Evolutionary conservation across 2,797 vertebrate genomes (phyloP).

Genomic region (Sebastes matsubarae): DNA sequence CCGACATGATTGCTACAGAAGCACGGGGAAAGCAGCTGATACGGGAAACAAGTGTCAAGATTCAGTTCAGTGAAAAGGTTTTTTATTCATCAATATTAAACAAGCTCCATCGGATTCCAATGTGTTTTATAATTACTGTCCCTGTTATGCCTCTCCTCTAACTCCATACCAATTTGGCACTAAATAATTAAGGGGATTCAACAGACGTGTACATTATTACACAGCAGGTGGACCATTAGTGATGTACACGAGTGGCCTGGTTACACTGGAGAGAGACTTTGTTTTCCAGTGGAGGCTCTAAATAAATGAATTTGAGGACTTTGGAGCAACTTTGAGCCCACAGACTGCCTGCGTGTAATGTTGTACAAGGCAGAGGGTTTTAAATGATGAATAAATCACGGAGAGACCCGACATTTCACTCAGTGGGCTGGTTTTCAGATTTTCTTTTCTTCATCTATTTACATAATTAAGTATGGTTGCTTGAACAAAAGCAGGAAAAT

Average conservation of each 20-base stretch:
- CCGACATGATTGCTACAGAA: background rate
- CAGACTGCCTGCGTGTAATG: slow-evolving; percentile 8
- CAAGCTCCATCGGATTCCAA: slow-evolving; percentile 39
- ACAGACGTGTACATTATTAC: slow-evolving; percentile 48
- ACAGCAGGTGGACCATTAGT: slow-evolving; percentile 52
- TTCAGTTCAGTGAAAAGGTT: slow-evolving; percentile 41
- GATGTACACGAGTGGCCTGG: slow-evolving; percentile 46
- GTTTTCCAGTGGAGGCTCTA: slow-evolving; percentile 24
- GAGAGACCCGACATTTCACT: background rate
- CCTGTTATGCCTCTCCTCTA: slow-evolving; percentile 21
- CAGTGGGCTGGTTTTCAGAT: background rate
- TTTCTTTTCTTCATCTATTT: background rate
- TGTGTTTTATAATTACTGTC: slow-evolving; percentile 35
- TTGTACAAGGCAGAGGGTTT: slow-evolving; percentile 13
- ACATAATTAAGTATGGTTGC: background rate
- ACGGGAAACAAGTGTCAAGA: slow-evolving; percentile 15
- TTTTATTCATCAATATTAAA: slow-evolving; percentile 65
- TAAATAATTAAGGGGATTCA: slow-evolving; percentile 68
- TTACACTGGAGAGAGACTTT: slow-evolving; percentile 32
- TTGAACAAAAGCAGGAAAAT: background rate
- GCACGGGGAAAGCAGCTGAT: background rate
- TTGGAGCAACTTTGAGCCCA: slow-evolving; percentile 23
- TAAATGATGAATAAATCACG: slow-evolving; percentile 31
- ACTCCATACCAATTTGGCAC: slow-evolving; percentile 48
- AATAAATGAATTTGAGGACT: slow-evolving; percentile 34